A percentile compares a stretch with the other conserved stretches of the same genome.
These are phyloP conservation scores for Enteromius mattozi DNA, from an alignment of 2,797 vertebrate genomes.

Conservation along the genomic window DNA sequence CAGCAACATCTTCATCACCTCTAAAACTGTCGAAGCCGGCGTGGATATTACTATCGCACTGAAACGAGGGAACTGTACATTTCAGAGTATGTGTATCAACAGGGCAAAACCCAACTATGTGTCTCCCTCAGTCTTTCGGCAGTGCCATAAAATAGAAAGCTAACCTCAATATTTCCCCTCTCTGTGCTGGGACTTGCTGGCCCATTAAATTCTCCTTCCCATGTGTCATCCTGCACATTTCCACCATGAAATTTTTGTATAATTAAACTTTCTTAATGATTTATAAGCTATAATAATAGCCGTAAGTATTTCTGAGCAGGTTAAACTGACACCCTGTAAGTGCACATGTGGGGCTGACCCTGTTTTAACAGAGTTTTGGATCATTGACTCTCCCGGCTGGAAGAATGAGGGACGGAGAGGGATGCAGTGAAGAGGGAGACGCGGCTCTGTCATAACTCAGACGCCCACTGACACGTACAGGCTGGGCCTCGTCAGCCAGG, in stretches of 20 bases:
- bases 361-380: slow-evolving; percentile 85
- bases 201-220: slow-evolving; percentile 86
- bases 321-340: slow-evolving; percentile 84
- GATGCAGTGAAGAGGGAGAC: slow-evolving; percentile 69
- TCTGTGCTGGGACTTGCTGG: slow-evolving; percentile 84
- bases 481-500: slow-evolving; percentile 47
- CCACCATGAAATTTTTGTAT: slow-evolving; percentile 81
- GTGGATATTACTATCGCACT: neutral
- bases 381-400: slow-evolving; percentile 78
- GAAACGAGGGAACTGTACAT: slow-evolving; percentile 5
- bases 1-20: slow-evolving; percentile 66
- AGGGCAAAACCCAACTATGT: slow-evolving; percentile 45
- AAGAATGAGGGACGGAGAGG: slow-evolving; percentile 69
- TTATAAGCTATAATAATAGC: slow-evolving; percentile 88
- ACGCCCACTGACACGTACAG: slow-evolving; percentile 71
- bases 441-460: slow-evolving; percentile 77
- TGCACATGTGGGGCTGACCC: slow-evolving; percentile 80
- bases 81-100: slow-evolving; percentile 9
- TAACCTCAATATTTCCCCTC: slow-evolving; percentile 86
- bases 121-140: slow-evolving; percentile 75
- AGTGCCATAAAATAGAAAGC: slow-evolving; percentile 83
- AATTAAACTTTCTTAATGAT: slow-evolving; percentile 90
- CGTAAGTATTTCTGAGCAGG: slow-evolving; percentile 83
- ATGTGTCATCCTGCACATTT: slow-evolving; percentile 83
- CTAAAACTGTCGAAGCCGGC: slow-evolving; percentile 41